Conservation (phyloP, 2,888 invertebrate genomes). For the Syrphus vitripennis region DNA sequence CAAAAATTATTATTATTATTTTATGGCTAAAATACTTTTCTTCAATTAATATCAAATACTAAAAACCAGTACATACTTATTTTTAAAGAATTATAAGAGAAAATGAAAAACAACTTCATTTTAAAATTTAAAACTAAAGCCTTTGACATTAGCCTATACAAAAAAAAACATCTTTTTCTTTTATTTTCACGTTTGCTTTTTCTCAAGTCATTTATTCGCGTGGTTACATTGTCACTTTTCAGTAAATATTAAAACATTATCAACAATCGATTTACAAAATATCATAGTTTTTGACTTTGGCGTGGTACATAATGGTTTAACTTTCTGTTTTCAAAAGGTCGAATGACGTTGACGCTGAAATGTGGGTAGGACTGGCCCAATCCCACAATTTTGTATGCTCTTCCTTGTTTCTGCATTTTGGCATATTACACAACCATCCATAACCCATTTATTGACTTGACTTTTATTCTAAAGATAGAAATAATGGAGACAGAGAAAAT, state of each 20-base stretch:
- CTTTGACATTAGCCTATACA: no score
- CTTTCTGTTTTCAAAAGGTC: neutral
- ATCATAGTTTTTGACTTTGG: neutral
- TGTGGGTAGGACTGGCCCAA: neutral
- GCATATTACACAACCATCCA: neutral
- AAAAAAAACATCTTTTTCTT: no score
- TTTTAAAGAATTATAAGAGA: no score
- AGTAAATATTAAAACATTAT: neutral
- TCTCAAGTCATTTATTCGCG: neutral
- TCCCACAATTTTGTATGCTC: neutral
- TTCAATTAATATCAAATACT: no score
- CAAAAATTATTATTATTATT: no score
- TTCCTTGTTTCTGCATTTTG: conserved; percentile 12
- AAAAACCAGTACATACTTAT: no score
- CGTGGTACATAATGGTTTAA: neutral
- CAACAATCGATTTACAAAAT: neutral
- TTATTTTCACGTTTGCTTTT: neutral
- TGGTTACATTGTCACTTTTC: neutral
- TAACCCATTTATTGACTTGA: conserved; percentile 21
- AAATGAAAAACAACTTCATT: no score
- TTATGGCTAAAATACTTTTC: no score
- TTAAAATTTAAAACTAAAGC: no score
- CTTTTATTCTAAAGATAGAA: neutral
- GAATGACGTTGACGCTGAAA: neutral
- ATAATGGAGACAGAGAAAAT: neutral